Conservation (phyloP, 2,113 vertebrate species). For the Scalopus aquaticus region DNA sequence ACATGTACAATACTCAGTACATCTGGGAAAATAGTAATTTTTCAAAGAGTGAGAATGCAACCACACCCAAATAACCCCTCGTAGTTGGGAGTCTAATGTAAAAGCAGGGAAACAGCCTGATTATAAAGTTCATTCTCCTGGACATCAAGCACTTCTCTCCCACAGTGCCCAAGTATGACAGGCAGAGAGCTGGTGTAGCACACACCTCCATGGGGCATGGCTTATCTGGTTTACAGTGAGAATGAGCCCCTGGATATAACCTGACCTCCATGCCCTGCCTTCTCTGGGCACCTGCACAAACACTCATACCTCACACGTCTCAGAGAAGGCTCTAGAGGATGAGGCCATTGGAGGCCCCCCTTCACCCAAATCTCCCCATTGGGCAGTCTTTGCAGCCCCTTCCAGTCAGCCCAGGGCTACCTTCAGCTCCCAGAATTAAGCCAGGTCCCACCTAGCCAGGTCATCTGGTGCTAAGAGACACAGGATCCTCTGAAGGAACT, state of each 20-base stretch:
- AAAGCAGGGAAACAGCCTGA: background rate
- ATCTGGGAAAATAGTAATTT: slow-evolving; percentile 15
- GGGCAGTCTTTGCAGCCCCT: background rate
- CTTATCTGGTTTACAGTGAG: background rate
- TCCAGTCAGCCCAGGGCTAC: background rate
- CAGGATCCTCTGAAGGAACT: background rate
- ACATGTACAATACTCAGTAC: background rate
- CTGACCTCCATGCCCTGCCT: background rate
- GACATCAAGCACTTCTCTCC: background rate
- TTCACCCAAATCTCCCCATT: background rate
- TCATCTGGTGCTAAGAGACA: background rate
- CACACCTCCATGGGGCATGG: background rate
- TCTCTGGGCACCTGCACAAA: background rate
- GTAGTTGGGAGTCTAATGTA: background rate
- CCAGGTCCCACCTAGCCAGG: background rate
- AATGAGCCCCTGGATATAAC: background rate
- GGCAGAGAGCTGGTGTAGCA: background rate
- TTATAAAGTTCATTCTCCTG: background rate
- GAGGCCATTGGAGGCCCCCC: background rate
- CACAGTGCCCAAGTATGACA: background rate
- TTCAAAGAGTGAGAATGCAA: background rate
- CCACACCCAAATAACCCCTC: background rate
- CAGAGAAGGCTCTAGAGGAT: background rate
- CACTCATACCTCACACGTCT: background rate
- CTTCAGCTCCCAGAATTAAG: background rate